Conservation (phyloP, 2,888 invertebrate species). For the Phaonia tiefii region DNA sequence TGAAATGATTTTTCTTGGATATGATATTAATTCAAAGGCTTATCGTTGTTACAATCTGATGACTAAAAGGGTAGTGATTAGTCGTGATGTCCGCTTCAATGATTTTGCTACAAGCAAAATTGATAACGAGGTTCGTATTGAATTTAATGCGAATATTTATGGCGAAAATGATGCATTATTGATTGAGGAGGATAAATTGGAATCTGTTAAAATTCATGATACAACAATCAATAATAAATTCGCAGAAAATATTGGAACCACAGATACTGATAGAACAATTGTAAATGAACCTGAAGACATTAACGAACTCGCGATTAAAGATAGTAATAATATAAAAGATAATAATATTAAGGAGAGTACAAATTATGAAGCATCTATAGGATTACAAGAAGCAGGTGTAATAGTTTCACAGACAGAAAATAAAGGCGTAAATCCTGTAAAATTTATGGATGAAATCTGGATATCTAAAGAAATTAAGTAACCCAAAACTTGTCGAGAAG, state of each 20-base stretch:
- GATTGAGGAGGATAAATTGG: slow-evolving; percentile 35
- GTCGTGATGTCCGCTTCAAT: slow-evolving; percentile 54
- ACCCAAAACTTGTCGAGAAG: slow-evolving; percentile 44
- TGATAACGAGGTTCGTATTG: slow-evolving; percentile 18
- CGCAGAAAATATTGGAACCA: too few species aligned
- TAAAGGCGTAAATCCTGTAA: slow-evolving; percentile 53
- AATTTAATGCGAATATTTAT: background rate
- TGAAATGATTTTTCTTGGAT: slow-evolving; percentile 67
- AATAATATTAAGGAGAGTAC: background rate
- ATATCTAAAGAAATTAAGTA: slow-evolving; percentile 52
- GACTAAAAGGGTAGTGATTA: slow-evolving; percentile 47
- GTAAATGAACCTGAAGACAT: too few species aligned
- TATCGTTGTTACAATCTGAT: slow-evolving; percentile 51
- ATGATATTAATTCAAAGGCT: too few species aligned
- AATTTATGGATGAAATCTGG: slow-evolving; percentile 53
- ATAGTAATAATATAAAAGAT: slow-evolving; percentile 18
- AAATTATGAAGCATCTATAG: too few species aligned
- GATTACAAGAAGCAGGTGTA: background rate
- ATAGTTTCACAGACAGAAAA: slow-evolving; percentile 35
- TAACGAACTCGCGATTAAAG: too few species aligned
- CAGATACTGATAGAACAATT: too few species aligned
- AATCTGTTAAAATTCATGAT: background rate
- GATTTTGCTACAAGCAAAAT: slow-evolving; percentile 10
- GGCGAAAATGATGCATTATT: background rate
- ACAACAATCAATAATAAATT: too few species aligned